These are phyloP conservation scores for Rhincodon typus DNA, from an alignment of 2,797 vertebrate genomes.

Conservation along the genomic window DNA sequence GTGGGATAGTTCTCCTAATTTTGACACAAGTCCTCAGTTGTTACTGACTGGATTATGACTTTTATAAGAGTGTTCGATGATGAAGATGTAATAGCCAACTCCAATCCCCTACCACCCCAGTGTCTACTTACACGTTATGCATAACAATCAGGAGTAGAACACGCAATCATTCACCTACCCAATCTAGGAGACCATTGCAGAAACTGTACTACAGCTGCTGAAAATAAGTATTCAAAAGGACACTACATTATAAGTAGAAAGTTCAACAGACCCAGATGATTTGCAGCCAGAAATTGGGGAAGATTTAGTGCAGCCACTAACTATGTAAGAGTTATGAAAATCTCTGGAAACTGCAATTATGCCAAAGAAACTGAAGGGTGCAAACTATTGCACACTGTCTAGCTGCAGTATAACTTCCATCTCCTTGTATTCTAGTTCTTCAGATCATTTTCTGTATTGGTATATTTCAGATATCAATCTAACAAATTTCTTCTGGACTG, in stretches of 20 bases:
- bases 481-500: too few species aligned
- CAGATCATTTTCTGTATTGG: too few species aligned
- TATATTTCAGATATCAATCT: too few species aligned
- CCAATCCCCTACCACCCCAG: not conserved
- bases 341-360: not conserved
- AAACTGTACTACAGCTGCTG: not conserved
- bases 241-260: not conserved
- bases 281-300: not conserved
- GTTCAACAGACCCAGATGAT: not conserved
- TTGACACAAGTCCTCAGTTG: too few species aligned
- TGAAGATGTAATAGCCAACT: not conserved
- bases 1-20: too few species aligned
- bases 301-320: not conserved
- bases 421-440: too few species aligned
- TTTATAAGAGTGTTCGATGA: not conserved
- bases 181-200: not conserved
- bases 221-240: not conserved
- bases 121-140: not conserved
- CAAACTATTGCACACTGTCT: not conserved
- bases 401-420: too few species aligned
- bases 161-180: not conserved
- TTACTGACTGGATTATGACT: not conserved
- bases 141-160: not conserved
- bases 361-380: not conserved
- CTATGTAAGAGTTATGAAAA: not conserved